These are phyloP conservation scores for Actias luna DNA, from an alignment of 2,888 invertebrate genomes.

Conservation along the genomic window DNA sequence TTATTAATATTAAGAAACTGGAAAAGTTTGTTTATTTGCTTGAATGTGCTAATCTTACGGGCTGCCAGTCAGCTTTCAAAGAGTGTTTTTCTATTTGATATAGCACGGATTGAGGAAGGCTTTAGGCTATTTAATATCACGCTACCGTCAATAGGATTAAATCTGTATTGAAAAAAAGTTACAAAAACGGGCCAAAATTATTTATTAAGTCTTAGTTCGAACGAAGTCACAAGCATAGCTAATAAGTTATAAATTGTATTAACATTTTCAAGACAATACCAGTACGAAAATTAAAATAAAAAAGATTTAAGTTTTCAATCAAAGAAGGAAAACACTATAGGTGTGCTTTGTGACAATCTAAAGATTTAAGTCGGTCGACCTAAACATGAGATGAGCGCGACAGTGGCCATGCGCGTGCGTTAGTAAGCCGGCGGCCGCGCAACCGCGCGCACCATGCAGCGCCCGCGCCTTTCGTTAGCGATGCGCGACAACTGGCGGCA, in stretches of 20 bases:
- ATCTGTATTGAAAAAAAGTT: too few relatives aligned
- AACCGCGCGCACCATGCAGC: constrained; percentile 78
- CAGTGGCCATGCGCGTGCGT: constrained; percentile 35
- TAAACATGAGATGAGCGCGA: constrained; percentile 30
- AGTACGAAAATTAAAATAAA: neutral
- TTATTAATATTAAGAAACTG: too few relatives aligned
- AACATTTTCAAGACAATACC: neutral
- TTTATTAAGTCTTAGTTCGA: too few relatives aligned
- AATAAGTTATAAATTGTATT: neutral
- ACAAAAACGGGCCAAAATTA: too few relatives aligned
- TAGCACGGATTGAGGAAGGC: too few relatives aligned
- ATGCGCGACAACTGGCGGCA: constrained; percentile 82
- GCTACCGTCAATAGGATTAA: too few relatives aligned
- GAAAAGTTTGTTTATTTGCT: too few relatives aligned
- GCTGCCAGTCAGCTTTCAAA: too few relatives aligned
- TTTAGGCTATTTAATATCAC: too few relatives aligned
- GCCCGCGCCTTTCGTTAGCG: constrained; percentile 75
- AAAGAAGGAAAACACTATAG: neutral
- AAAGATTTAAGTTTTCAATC: neutral
- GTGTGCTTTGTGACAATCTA: neutral
- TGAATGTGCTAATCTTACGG: too few relatives aligned
- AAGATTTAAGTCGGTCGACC: constrained; percentile 10
- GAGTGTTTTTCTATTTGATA: too few relatives aligned
- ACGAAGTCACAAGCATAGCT: too few relatives aligned
- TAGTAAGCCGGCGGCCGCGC: constrained; percentile 68